These are phyloP conservation scores for Calephelis nemesis DNA, from an alignment of 1,140 invertebrate genomes.

Conservation along the genomic window DNA sequence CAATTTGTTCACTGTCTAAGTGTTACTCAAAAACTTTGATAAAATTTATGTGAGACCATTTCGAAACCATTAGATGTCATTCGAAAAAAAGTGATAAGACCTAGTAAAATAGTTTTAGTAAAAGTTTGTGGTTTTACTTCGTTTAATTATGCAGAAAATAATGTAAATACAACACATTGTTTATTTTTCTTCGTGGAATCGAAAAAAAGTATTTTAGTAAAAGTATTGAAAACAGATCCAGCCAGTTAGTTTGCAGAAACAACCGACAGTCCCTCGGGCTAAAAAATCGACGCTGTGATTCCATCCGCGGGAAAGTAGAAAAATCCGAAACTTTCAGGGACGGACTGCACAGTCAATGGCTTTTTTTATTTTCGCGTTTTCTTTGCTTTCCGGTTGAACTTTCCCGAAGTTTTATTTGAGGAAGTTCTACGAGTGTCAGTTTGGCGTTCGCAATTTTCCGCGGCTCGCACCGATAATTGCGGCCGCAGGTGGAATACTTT, in stretches of 20 bases:
- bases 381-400: slow-evolving; percentile 76
- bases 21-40: too few relatives aligned
- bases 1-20: too few relatives aligned
- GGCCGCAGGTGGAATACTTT: slow-evolving; percentile 62
- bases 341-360: slow-evolving; percentile 71
- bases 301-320: slow-evolving; percentile 61
- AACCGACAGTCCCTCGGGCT: slow-evolving; percentile 50
- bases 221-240: slow-evolving; percentile 45
- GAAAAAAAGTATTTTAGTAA: slow-evolving; percentile 25
- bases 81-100: too few relatives aligned
- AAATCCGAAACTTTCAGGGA: slow-evolving; percentile 62
- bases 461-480: slow-evolving; percentile 72
- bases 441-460: slow-evolving; percentile 72
- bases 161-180: neutral
- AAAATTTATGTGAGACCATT: too few relatives aligned
- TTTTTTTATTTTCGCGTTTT: slow-evolving; percentile 74
- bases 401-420: slow-evolving; percentile 69
- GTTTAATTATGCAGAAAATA: too few relatives aligned
- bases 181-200: slow-evolving; percentile 5
- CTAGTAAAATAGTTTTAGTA: too few relatives aligned
- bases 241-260: slow-evolving; percentile 66
- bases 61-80: too few relatives aligned
- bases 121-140: too few relatives aligned
- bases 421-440: slow-evolving; percentile 73
- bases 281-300: slow-evolving; percentile 56